Base-by-base conservation (phyloP, 2,888 invertebrate genomes). In the Brenthis ino region DNA sequence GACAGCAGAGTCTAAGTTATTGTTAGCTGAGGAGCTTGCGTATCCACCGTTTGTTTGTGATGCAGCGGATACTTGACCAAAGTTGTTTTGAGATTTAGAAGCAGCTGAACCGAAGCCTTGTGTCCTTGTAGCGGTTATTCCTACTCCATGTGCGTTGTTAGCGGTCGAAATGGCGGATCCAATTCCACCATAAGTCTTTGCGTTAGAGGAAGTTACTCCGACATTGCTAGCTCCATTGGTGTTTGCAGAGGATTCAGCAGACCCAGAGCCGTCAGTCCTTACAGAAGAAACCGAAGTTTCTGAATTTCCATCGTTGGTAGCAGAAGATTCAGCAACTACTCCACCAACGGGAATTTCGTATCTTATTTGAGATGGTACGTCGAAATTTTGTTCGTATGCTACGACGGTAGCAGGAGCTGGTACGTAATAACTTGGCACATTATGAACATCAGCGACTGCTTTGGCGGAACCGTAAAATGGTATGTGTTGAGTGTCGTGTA, bases 321-420 rank as follows among this genome's bases (percentile, higher is more conserved):
- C 88, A 3, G 82, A 79, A 0, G 90, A 89, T 65, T 88, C 79
- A 8, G 89, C 90, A 24, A 77, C 76, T 12, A 75, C 69, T 51
- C 78, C 77, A 13, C 72, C 61, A 57, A 48, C 43, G 69, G 81
- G 66, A 13, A 79, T 57, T 64, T 79, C 78, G 67, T 82, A 82
- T 65, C 71, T 77, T 13, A 79, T 75, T 53, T 78, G 81, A 64
- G 79, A 74, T 16, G 86, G 86, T 0, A 76, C 76, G 68, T 82
- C 84, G 61, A 86, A 85, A 79, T 86, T 87, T 73, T 91, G 89
- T 70, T 87, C 80, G 77, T 91, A 91, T 6, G 90, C 81, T 71
- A 89, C 78, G 64, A 91, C 78, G 13, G 85, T 82, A 0, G 85
- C 88, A 1, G 90, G 88, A 12, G 82, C 84, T 0, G 88, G 88